These are phyloP conservation scores for Augochlorella aurata DNA, from an alignment of 2,888 invertebrate species.

Conservation along the genomic window DNA sequence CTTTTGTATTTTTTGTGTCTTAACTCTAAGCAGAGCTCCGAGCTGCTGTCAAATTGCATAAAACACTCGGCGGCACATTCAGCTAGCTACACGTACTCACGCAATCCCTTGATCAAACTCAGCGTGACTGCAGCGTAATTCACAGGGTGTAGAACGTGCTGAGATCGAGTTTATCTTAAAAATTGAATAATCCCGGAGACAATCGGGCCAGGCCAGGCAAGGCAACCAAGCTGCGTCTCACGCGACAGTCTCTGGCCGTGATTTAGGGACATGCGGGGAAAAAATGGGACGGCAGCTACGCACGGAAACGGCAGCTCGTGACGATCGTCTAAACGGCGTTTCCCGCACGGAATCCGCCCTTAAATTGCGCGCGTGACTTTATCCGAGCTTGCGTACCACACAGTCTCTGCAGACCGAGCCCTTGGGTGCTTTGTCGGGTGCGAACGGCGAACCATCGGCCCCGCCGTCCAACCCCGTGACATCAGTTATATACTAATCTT, in stretches of 20 bases:
- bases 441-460: slow-evolving; percentile 21
- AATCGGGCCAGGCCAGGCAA: neutral
- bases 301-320: slow-evolving; percentile 33
- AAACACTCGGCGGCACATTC: too few relatives aligned
- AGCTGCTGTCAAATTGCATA: too few relatives aligned
- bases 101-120: neutral
- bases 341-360: slow-evolving; percentile 60
- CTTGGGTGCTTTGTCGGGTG: slow-evolving; percentile 28
- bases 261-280: slow-evolving; percentile 16
- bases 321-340: slow-evolving; percentile 42
- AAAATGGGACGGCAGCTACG: neutral
- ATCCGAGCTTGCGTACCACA: slow-evolving; percentile 43
- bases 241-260: neutral
- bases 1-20: too few relatives aligned
- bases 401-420: slow-evolving; percentile 27
- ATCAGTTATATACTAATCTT: slow-evolving; percentile 59
- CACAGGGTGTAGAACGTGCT: neutral
- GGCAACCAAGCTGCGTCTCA: neutral
- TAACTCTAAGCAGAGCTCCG: too few relatives aligned
- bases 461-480: neutral
- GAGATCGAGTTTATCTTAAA: neutral
- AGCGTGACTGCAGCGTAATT: neutral
- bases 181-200: slow-evolving; percentile 8
- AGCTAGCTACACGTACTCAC: neutral
- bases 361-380: slow-evolving; percentile 63